These are phyloP conservation scores for Echeneis naucrates DNA, from an alignment of 2,797 vertebrate genomes.

Conservation along the genomic window DNA sequence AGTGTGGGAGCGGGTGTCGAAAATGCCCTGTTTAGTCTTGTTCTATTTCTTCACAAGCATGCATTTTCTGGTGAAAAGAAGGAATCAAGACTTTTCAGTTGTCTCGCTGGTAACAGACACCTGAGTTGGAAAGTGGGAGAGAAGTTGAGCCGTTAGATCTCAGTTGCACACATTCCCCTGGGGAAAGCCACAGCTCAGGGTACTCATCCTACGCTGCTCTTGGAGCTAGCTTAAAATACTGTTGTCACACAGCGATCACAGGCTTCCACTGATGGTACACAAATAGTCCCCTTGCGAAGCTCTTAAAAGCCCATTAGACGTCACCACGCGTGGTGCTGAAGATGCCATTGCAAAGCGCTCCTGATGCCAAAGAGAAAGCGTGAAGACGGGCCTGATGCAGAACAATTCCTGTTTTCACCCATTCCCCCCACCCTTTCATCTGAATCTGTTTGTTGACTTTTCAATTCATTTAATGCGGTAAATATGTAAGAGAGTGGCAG, in stretches of 20 bases:
- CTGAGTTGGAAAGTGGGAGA: constrained; percentile 80
- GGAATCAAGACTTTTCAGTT: constrained; percentile 82
- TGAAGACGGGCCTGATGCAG: constrained; percentile 72
- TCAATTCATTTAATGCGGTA: constrained; percentile 73
- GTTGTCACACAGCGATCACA: constrained; percentile 83
- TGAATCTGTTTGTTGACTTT: constrained; percentile 82
- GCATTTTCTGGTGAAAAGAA: constrained; percentile 77
- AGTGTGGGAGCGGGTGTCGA: constrained; percentile 60
- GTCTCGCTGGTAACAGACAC: constrained; percentile 81
- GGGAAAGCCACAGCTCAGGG: constrained; percentile 76
- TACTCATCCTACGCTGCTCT: constrained; percentile 70
- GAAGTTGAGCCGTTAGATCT: constrained; percentile 84
- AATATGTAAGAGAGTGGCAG: constrained; percentile 72
- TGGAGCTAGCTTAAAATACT: constrained; percentile 76
- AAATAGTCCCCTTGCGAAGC: constrained; percentile 81
- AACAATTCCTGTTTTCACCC: constrained; percentile 70
- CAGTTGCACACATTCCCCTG: constrained; percentile 72
- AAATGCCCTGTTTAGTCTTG: constrained; percentile 83
- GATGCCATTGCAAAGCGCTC: constrained; percentile 80
- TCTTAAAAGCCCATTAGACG: constrained; percentile 85
- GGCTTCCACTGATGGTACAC: constrained; percentile 78
- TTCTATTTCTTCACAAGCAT: constrained; percentile 83
- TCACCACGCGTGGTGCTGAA: constrained; percentile 69
- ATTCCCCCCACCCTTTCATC: constrained; percentile 36
- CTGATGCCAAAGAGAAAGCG: constrained; percentile 81